Evolutionary conservation across 2,797 vertebrate genomes (phyloP).

Genomic region (Clamator glandarius): DNA sequence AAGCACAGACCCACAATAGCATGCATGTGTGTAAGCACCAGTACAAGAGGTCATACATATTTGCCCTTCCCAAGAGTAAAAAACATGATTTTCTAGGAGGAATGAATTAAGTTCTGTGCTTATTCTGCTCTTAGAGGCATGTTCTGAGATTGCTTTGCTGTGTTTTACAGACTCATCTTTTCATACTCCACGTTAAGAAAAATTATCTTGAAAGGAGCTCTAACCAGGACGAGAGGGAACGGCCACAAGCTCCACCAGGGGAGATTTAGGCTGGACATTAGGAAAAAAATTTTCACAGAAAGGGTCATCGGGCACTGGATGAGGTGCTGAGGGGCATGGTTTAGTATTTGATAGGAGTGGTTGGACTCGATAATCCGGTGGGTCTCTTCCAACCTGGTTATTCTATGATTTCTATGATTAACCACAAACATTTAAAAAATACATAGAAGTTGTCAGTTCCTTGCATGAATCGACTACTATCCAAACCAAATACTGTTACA

Average conservation of each 20-base stretch:
- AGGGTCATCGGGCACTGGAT: no score
- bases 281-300: no score
- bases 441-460: neutral
- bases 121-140: neutral
- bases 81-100: neutral
- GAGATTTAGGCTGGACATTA: no score
- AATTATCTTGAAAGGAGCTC: fast-evolving
- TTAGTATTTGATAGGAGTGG: no score
- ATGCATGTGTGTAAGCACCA: neutral
- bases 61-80: neutral
- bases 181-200: neutral
- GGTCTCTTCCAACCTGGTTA: no score
- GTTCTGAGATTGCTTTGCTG: neutral
- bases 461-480: neutral
- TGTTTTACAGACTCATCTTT: neutral
- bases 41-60: fast-evolving
- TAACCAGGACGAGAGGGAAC: no score
- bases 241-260: no score
- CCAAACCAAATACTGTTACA: neutral
- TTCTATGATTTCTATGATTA: no score
- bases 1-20: neutral
- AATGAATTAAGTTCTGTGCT: neutral
- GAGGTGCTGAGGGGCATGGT: no score
- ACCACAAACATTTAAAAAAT: neutral
- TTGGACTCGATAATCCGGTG: no score